Percentiles rank a stretch among this genome's conserved stretches.
Conservation (phyloP, 2,888 invertebrate species). For the Platycheirus rosarum region DNA sequence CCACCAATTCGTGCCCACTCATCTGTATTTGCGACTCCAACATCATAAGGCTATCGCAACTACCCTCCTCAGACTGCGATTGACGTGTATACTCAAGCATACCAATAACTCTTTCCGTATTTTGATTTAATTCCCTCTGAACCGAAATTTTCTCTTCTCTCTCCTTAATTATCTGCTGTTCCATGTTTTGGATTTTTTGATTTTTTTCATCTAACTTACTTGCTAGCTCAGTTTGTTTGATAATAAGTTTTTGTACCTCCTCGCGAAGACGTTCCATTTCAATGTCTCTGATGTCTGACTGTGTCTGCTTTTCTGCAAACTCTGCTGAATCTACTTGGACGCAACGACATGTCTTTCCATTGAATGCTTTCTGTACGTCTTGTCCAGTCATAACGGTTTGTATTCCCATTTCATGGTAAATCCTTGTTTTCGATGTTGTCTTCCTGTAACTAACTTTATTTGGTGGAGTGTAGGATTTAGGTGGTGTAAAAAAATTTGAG, state of each 20-base stretch:
- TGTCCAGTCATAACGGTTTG: constrained; percentile 90
- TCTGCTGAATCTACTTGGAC: constrained; percentile 82
- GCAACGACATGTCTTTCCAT: constrained; percentile 83
- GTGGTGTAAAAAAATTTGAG: constrained; percentile 72
- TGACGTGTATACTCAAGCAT: constrained; percentile 83
- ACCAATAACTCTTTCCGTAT: constrained; percentile 88
- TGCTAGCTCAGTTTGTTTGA: constrained; percentile 86
- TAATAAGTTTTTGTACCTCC: constrained; percentile 84
- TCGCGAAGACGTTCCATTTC: constrained; percentile 86
- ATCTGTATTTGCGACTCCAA: constrained; percentile 90
- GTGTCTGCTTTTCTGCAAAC: constrained; percentile 84
- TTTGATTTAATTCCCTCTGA: constrained; percentile 88
- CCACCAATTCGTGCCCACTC: constrained; percentile 88
- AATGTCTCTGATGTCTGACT: constrained; percentile 86
- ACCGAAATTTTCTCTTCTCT: constrained; percentile 89
- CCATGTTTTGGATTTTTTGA: constrained; percentile 84
- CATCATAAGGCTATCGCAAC: constrained; percentile 89
- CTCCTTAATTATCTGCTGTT: constrained; percentile 87
- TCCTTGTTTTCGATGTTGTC: constrained; percentile 85
- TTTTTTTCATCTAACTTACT: constrained; percentile 82
- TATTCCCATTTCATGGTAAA: constrained; percentile 90
- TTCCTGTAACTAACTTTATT: constrained; percentile 76
- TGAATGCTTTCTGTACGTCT: constrained; percentile 89
- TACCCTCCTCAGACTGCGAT: constrained; percentile 84
- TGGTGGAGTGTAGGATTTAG: constrained; percentile 68